Evolutionary conservation across 2,888 invertebrate genomes (phyloP), one percentile per base, ranked within the genome.

Genomic region (Scotopteryx bipunctaria): DNA sequence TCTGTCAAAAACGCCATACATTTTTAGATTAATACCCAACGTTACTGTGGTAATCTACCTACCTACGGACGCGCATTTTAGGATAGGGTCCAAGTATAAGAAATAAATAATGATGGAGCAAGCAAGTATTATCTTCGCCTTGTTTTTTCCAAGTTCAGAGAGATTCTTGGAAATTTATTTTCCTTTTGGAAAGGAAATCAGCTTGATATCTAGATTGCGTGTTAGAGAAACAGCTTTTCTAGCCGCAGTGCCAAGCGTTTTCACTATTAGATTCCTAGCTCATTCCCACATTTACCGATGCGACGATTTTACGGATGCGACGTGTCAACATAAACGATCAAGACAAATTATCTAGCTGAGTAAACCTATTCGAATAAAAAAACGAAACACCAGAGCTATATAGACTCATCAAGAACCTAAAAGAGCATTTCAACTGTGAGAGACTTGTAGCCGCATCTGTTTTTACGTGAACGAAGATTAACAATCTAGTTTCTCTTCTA

Each of bases 211-310:
- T 27, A 33, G 21, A 16, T 8, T 8, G n/a, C 5, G 9, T 23
- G 15, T n/a, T 35, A 47, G 19, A 42, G 33, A 48, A 54, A 49
- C 52, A 49, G 49, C 58, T 46, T 43, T 61, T 52, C 51, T 54
- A 49, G 25, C 31, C 14, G 47, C 52, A 50, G 42, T 16, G 33
- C 48, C 51, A 49, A 35, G 17, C 36, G 40, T 58, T 61, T 58
- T 59, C 58, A 54, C 58, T 48, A 55, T 55, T 43, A 56, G 46
- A n/a, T n/a, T n/a, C n/a, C n/a, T n/a, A 29, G 42, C 29, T 51
- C 31, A 58, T 57, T 58, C 50, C 49, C 50, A 61, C 58, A 47
- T 52, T 53, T 45, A 44, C 29, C 42, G n/a, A n/a, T n/a, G n/a
- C n/a, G n/a, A n/a, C n/a, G n/a, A n/a, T n/a, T n/a, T n/a, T 14